Evolutionary conservation across 2,797 vertebrate genomes (phyloP).

Genomic region (Alca torda): DNA sequence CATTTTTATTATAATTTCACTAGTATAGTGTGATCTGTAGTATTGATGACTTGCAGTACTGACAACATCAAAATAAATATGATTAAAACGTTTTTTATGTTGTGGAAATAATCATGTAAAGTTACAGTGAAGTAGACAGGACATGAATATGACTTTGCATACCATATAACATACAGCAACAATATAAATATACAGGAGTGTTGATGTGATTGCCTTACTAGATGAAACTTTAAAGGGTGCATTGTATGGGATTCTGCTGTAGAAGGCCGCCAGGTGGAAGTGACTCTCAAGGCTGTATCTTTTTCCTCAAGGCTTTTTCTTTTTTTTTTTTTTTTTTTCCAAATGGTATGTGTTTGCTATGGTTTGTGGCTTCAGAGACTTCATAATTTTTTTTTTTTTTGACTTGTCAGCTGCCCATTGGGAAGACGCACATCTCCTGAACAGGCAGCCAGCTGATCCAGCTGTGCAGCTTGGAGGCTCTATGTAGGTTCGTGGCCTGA

Average conservation of each 20-base stretch:
- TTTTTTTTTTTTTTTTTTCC: neutral
- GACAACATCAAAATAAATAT: neutral
- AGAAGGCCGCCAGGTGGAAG: neutral
- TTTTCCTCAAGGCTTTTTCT: neutral
- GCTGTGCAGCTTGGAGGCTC: neutral
- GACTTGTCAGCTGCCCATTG: neutral
- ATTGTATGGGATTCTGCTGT: neutral
- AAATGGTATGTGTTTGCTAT: neutral
- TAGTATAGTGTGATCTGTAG: neutral
- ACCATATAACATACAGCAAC: neutral
- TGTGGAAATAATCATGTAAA: neutral
- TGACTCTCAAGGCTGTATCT: neutral
- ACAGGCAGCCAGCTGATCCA: neutral
- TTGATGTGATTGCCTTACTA: neutral
- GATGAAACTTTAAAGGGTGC: neutral
- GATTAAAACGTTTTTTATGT: neutral
- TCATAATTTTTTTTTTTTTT: neutral
- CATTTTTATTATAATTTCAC: neutral
- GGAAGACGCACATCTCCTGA: rapidly evolving
- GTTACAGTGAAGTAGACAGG: neutral
- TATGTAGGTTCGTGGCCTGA: neutral
- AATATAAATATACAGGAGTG: neutral
- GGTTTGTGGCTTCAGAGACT: neutral
- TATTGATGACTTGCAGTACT: neutral
- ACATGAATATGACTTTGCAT: neutral